phyloP scores from a whole-genome alignment of 35 echinoderm and acorn worm species.

The Chiridota heheva region DNA sequence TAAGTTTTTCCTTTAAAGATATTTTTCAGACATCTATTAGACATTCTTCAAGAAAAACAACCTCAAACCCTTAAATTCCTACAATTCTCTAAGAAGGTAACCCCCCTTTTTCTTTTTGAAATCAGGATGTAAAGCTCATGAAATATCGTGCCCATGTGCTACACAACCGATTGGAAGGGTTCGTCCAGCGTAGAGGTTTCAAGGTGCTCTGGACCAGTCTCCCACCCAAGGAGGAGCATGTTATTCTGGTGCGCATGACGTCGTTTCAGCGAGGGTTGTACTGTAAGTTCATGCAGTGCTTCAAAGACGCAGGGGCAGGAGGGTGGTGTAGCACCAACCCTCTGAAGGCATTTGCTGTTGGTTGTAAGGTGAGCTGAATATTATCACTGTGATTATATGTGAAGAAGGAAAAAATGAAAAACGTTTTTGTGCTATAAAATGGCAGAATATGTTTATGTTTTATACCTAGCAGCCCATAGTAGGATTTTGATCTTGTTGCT shows the following conservation, averaged over 20 bases:
- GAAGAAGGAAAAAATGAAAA: not conserved
- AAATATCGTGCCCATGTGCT: conserved; percentile 84
- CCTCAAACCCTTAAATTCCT: too few relatives aligned
- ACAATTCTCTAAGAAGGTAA: too few relatives aligned
- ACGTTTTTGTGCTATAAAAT: too few relatives aligned
- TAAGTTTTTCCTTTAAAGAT: too few relatives aligned
- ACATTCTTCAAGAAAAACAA: too few relatives aligned
- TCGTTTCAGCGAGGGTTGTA: conserved; percentile 91
- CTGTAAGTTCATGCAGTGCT: conserved; percentile 93
- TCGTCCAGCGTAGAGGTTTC: conserved; percentile 90
- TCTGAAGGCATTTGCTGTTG: conserved; percentile 95
- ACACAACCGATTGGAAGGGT: conserved; percentile 79
- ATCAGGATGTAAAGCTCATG: conserved; percentile 87
- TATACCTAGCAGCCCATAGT: not conserved
- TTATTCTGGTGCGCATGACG: conserved; percentile 81
- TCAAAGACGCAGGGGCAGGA: conserved; percentile 82
- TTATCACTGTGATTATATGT: not conserved
- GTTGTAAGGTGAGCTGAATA: conserved; percentile 77
- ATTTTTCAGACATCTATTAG: too few relatives aligned
- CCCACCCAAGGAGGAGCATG: conserved; percentile 81
- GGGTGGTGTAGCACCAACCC: conserved; percentile 96
- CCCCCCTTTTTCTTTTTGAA: not conserved
- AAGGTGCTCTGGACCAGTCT: conserved; percentile 61
- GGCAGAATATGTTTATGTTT: too few relatives aligned
- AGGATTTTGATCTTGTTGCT: not conserved